Base-by-base conservation (phyloP, 2,888 invertebrate species). In the Elegia similella region DNA sequence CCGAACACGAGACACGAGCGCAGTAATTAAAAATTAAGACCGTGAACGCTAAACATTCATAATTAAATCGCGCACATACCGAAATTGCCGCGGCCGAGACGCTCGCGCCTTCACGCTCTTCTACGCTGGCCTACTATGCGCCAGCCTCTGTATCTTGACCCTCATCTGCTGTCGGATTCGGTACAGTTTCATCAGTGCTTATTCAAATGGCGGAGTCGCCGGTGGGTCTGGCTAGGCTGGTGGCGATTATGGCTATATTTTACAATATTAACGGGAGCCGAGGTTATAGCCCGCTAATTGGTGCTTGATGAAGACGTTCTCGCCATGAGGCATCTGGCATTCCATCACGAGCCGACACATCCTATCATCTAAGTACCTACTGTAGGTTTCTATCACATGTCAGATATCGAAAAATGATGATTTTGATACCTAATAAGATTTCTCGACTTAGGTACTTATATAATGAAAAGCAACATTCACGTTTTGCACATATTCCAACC, bases 21-120 rank as follows among this genome's bases (percentile, higher is more conserved):
- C 68, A 65, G 63, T 66, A 69, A 75, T 69, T 66, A 73, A 59
- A 57, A 72, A 67, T 71, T 72, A 69, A 67, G 67, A 69, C 63
- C 46, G 61, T 64, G 50, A 62, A 65, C 69, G 67, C 57, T 56
- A 67, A 64, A 70, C 70, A 74, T 74, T 70, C 68, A 65, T 78
- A 79, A 79, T 77, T 73, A 76, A 73, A 73, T 71, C 67, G 71
- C 66, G 59, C 71, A 67, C 70, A 72, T 70, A 75, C 75, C 75
- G 65, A 79, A 78, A 75, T 73, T 71, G 67, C 65, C 59, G 34
- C 52, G 32, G 48, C 55, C 55, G 59, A 64, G 69, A 66, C 64
- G 68, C 62, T 67, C 63, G 61, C 62, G 53, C 56, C 72, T 82
- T 82, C 83, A 81, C 81, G 82, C 76, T 83, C 79, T 78, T 82